Conservation (phyloP, 2,888 invertebrate genomes). For the Calliphora vomitoria region DNA sequence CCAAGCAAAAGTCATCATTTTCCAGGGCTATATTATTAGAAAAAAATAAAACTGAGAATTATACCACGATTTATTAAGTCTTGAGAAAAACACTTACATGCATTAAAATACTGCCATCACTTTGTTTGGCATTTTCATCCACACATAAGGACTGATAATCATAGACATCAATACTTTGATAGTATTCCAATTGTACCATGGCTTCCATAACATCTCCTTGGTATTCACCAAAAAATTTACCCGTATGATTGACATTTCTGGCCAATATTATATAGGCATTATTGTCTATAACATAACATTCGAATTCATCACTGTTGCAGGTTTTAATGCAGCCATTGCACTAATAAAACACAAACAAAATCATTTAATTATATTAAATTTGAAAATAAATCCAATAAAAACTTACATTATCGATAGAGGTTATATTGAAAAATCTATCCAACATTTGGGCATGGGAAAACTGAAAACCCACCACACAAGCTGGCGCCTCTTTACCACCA, state of each 20-base stretch:
- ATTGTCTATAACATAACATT: slow-evolving; percentile 96
- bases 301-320: slow-evolving; percentile 87
- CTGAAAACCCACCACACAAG: slow-evolving; percentile 95
- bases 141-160: slow-evolving; percentile 94
- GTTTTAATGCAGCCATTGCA: slow-evolving; percentile 86
- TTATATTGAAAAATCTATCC: slow-evolving; percentile 89
- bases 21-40: slow-evolving; percentile 83
- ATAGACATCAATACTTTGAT: slow-evolving; percentile 90
- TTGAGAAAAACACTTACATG: slow-evolving; percentile 78
- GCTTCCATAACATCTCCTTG: slow-evolving; percentile 91
- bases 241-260: slow-evolving; percentile 88
- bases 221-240: slow-evolving; percentile 92
- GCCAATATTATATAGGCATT: slow-evolving; percentile 93
- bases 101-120: slow-evolving; percentile 79
- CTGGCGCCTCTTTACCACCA: slow-evolving; percentile 91
- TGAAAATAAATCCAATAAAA: not conserved
- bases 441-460: slow-evolving; percentile 90
- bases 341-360: slow-evolving; percentile 77
- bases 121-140: slow-evolving; percentile 82
- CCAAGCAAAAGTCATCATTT: slow-evolving; percentile 80
- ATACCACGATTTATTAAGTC: not conserved
- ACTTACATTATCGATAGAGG: slow-evolving; percentile 85
- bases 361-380: not conserved
- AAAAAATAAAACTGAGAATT: not conserved
- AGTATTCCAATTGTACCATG: slow-evolving; percentile 90